Evolutionary conservation across 1,140 invertebrate species (phyloP).

Genomic region (Drosophila ercepeae): DNA sequence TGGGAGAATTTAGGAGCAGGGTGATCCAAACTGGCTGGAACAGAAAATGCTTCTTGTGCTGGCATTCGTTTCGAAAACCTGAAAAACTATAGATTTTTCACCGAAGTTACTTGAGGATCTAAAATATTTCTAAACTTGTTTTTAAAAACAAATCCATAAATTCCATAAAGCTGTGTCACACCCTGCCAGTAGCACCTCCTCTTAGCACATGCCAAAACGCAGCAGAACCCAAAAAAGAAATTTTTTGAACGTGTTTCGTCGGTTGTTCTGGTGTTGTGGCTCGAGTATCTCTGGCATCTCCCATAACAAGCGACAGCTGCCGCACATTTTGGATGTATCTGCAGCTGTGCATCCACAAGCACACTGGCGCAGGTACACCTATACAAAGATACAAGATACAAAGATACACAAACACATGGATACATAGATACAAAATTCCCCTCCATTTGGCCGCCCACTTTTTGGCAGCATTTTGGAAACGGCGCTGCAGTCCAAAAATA

Average conservation of each 20-base stretch:
- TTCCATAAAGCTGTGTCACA: conserved; percentile 5
- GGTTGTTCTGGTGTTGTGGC: conserved; percentile 19
- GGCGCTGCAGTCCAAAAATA: conserved; percentile 62
- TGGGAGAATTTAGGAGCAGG: conserved; percentile 27
- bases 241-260: conserved; percentile 50
- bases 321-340: conserved; percentile 66
- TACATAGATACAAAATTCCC: conserved; percentile 1
- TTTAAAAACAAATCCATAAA: neutral
- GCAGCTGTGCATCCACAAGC: conserved; percentile 57
- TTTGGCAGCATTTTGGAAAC: conserved; percentile 60
- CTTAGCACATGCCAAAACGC: conserved; percentile 36
- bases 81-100: conserved; percentile 6
- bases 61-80: neutral
- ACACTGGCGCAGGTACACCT: neutral
- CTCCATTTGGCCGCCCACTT: conserved; percentile 3
- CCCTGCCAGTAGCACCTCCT: conserved; percentile 37
- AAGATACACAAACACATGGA: neutral
- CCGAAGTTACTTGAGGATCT: neutral
- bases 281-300: conserved; percentile 25
- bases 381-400: neutral
- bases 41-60: neutral
- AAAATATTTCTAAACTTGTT: conserved; percentile 8
- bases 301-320: conserved; percentile 58
- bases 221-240: conserved; percentile 38
- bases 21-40: conserved; percentile 33